These are phyloP conservation scores for Pao palembangensis DNA, from an alignment of 2,113 vertebrate genomes.

Conservation along the genomic window DNA sequence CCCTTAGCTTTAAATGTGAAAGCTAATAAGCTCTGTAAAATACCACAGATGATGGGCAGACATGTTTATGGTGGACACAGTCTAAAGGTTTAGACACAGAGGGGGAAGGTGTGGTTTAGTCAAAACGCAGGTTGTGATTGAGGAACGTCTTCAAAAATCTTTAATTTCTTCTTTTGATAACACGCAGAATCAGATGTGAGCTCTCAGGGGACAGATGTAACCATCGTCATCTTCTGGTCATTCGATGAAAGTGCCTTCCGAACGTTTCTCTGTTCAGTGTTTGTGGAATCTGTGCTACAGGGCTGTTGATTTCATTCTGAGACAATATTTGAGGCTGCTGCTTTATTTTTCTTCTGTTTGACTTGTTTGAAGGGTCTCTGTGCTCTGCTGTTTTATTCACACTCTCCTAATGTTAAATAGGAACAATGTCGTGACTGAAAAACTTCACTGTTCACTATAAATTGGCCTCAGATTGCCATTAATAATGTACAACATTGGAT, in stretches of 20 bases:
- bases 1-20: too few species aligned
- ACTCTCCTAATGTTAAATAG: not conserved
- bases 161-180: too few species aligned
- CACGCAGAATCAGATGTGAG: too few species aligned
- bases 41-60: too few species aligned
- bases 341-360: slow-evolving; percentile 14
- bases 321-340: slow-evolving; percentile 18
- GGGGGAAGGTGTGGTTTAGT: too few species aligned
- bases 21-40: too few species aligned
- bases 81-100: too few species aligned
- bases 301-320: slow-evolving; percentile 41
- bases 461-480: not conserved
- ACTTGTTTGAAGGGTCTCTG: not conserved
- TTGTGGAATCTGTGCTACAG: slow-evolving; percentile 28
- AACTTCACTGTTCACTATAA: not conserved
- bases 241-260: slow-evolving; percentile 13
- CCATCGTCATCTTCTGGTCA: too few species aligned
- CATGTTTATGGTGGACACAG: too few species aligned
- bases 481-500: not conserved
- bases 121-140: too few species aligned
- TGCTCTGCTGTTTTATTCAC: not conserved
- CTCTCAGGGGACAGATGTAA: too few species aligned
- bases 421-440: not conserved
- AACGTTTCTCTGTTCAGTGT: slow-evolving; percentile 4
- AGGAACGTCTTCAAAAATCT: too few species aligned